Base-by-base conservation (phyloP, 1,140 invertebrate genomes). In the Chrysopa pallens region DNA sequence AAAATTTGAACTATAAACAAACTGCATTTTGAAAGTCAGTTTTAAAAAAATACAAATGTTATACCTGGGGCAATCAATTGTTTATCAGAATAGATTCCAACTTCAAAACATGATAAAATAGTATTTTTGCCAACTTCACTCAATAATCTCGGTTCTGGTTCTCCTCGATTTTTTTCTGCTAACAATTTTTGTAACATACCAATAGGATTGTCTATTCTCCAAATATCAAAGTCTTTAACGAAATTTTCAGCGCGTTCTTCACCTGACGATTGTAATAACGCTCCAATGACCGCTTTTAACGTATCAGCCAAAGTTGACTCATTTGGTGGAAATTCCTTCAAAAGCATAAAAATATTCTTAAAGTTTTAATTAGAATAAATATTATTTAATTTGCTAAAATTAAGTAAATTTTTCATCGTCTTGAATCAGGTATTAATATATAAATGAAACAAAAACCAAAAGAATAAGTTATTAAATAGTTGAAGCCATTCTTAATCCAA, bases 191-290 rank as follows among this genome's bases (percentile, higher is more conserved):
- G 64, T 4, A 97, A 60, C 49, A 80, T 60, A 36, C 72, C 62
- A 58, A 84, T 68, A 0, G 91, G 87, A 46, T 91, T 65, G 40
- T 74, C 62, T 12, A 88, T 75, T 29, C 70, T 62, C 85, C 87
- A 94, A 36, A 91, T 67, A 45, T 86, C 80, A 52, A 96, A 88
- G 59, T 96, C 91, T 41, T 80, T 64, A 5, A 95, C 70, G 67
- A 96, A 93, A 46, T 68, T 56, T 47, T 77, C 69, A 0, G 82
- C 74, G 46, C 63, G 62, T 17, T 74, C 66, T 13, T 68, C 51
- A 12, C 73, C 73, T 13, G 69, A 69, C 35, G 74, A 78, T 47
- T 66, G 57, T 2, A 72, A 58, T n/a, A 96, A 58, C 1, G 84
- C 84, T 17, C 76, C 76, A 36, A 93, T 71, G 8, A 95, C 59